Percentiles rank a stretch among this genome's conserved stretches.
Conservation (phyloP, 1,140 invertebrate genomes). For the Meloidogyne floridensis region DNA sequence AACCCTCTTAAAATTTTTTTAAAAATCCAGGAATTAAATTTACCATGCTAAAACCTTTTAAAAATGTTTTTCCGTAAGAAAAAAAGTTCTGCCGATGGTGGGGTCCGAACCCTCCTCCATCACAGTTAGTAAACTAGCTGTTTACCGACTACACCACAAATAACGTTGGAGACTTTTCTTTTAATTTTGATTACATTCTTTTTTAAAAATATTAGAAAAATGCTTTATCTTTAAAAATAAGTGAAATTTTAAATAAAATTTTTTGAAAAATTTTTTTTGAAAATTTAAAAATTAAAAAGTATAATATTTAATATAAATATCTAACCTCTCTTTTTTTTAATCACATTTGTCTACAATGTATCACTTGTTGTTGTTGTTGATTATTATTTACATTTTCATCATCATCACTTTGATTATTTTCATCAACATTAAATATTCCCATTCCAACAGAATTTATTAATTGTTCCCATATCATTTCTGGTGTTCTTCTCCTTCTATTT, state of each 20-base stretch:
- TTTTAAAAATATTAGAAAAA: background rate
- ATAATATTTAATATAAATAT: background rate
- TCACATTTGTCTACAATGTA: slow-evolving; percentile 24
- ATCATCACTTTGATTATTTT: background rate
- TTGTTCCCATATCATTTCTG: slow-evolving; percentile 28
- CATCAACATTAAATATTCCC: slow-evolving; percentile 20
- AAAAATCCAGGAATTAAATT: background rate
- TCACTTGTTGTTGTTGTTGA: background rate
- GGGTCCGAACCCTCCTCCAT: background rate
- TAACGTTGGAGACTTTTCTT: background rate
- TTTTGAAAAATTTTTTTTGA: too few relatives aligned
- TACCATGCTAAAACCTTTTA: too few relatives aligned
- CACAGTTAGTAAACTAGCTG: background rate
- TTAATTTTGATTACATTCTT: background rate
- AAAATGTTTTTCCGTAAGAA: background rate
- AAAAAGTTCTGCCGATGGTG: background rate
- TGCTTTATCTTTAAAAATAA: background rate
- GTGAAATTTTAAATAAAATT: background rate
- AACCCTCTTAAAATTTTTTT: background rate
- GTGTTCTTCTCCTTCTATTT: slow-evolving; percentile 28
- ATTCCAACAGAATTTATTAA: slow-evolving; percentile 27
- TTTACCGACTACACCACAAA: background rate
- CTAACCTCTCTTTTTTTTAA: too few relatives aligned
- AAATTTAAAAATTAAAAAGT: background rate
- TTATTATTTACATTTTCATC: background rate